Evolutionary conservation across 1,140 invertebrate genomes (phyloP), one percentile per base, ranked within the genome.

Genomic region (Scaptomyza graminum): DNA sequence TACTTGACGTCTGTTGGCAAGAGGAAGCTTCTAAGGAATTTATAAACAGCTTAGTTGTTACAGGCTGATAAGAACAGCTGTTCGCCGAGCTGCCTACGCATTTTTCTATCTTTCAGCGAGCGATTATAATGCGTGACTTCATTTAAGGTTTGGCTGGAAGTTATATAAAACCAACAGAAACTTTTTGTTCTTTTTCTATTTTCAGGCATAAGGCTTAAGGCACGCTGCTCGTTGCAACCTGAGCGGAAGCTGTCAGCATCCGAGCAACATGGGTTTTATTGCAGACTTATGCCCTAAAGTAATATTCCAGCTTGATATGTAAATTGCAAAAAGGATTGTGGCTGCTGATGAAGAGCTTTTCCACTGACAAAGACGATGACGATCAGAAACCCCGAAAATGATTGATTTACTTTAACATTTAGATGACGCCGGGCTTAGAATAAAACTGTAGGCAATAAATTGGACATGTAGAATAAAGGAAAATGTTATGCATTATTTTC

Each of bases 231-330:
- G 7, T 43, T 51, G 22, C 43, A 60, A 39, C 44, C 75, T 54
- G 60, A 50, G 47, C 55, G 51, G 31, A 34, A 3, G 46, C 55
- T 51, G 34, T 28, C 56, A 55, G 54, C 51, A 25, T 59, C 52
- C 41, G 39, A 46, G 73, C 70, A 63, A 63, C 71, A 61, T 76
- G 77, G 75, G 71, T 34, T 44, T 71, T 79, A 65, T n/a, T 62
- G 60, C 55, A 71, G 64, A 71, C 52, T 49, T 15, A 22, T 55
- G 71, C 55, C 64, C 50, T 68, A 69, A 41, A 22, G 3, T 5
- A 18, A 43, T 13, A 37, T 37, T 25, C 12, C 18, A 18, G 37
- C 52, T 11, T n/a, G 13, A 18, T 12, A 55, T 55, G 18, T 11
- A 55, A 55, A 55, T 55, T 41, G 37, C 52, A 25, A 22, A 34